Conservation (phyloP, 2,113 vertebrate genomes). For the Pheucticus melanocephalus region DNA sequence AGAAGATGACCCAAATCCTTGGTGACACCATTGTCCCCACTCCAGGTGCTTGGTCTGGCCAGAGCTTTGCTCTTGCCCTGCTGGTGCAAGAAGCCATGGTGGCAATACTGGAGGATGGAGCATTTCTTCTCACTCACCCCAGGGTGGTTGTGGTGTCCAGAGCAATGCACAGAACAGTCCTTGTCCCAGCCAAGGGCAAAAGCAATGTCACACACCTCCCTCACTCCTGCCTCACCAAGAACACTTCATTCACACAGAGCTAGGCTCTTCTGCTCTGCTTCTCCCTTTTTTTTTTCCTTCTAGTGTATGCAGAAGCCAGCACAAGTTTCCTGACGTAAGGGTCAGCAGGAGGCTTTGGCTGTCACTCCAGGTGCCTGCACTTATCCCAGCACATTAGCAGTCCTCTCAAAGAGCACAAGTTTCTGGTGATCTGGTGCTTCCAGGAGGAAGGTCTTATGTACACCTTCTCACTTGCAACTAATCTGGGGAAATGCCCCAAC, state of each 20-base stretch:
- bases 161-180: background rate
- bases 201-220: background rate
- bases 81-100: background rate
- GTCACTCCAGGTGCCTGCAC: background rate
- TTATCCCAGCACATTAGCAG: background rate
- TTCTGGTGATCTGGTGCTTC: background rate
- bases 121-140: background rate
- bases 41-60: background rate
- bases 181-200: background rate
- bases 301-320: background rate
- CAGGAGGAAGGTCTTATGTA: background rate
- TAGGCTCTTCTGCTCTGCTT: background rate
- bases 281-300: background rate
- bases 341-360: background rate
- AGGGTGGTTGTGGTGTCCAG: background rate
- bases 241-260: background rate
- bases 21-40: background rate
- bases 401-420: background rate
- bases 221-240: background rate
- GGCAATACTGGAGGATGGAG: background rate
- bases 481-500: background rate
- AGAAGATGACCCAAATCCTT: background rate
- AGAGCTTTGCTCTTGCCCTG: background rate
- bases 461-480: constrained; percentile 5
- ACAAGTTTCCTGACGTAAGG: background rate